These are phyloP conservation scores for Drosophila yooni DNA, from an alignment of 2,888 invertebrate genomes.

Conservation along the genomic window DNA sequence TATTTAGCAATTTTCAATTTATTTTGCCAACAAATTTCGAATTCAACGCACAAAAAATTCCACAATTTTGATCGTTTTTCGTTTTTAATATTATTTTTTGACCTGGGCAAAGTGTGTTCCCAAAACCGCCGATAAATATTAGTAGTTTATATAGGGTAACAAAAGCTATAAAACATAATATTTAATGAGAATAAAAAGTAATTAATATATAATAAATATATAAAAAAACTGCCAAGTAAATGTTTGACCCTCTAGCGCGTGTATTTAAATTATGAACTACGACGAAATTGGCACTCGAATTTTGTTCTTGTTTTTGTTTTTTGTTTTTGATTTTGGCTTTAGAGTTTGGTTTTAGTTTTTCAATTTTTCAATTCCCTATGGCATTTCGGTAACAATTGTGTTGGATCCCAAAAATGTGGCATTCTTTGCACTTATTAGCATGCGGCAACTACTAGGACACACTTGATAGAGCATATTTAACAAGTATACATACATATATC, in stretches of 20 bases:
- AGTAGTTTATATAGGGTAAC: slow-evolving; percentile 78
- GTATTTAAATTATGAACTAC: slow-evolving; percentile 38
- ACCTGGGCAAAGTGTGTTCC: slow-evolving; percentile 77
- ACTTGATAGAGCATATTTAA: slow-evolving; percentile 56
- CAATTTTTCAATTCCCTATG: slow-evolving; percentile 6
- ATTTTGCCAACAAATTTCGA: slow-evolving; percentile 11
- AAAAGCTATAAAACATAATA: slow-evolving; percentile 44
- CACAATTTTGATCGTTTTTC: slow-evolving; percentile 11
- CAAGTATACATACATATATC: slow-evolving; percentile 57
- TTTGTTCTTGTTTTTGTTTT: neutral
- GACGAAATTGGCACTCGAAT: slow-evolving; percentile 41
- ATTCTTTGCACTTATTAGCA: slow-evolving; percentile 48
- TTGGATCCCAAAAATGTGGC: slow-evolving; percentile 51
- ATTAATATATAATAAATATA: slow-evolving; percentile 34
- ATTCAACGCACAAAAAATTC: slow-evolving; percentile 65
- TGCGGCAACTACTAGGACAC: slow-evolving; percentile 75
- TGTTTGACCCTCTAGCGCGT: slow-evolving; percentile 71
- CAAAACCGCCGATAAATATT: slow-evolving; percentile 80
- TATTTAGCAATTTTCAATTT: slow-evolving; percentile 8
- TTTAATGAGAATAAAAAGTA: slow-evolving; percentile 35
- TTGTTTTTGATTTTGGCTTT: neutral
- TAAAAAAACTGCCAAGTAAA: slow-evolving; percentile 72
- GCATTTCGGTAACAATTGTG: slow-evolving; percentile 34
- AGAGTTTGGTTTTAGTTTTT: neutral
- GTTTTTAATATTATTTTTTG: slow-evolving; percentile 12